phyloP scores from a whole-genome alignment of 2,113 vertebrate genomes.

The Pterocles gutturalis region DNA sequence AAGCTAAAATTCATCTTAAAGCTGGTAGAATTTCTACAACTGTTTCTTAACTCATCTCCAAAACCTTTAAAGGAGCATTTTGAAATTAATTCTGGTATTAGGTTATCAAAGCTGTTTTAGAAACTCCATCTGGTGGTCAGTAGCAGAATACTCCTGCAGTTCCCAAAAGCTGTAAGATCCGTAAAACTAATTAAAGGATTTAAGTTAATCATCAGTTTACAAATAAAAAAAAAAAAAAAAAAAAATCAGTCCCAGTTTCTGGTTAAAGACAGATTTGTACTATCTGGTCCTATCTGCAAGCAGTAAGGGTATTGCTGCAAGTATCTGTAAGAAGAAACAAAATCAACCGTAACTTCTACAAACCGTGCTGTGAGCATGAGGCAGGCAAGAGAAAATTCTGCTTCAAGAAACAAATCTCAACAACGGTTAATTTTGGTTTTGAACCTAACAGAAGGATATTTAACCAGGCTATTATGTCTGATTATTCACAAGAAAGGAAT shows the following conservation, averaged over 20 bases:
- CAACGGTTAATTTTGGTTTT: not conserved
- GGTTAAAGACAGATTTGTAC: not conserved
- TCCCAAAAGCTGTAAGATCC: not conserved
- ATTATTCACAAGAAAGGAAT: not conserved
- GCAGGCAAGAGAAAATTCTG: not conserved
- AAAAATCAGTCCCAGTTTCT: not conserved
- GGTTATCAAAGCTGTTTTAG: not conserved
- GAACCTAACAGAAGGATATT: not conserved
- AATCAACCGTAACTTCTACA: not conserved
- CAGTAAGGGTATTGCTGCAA: not conserved
- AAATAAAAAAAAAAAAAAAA: fast-evolving
- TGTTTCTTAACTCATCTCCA: not conserved
- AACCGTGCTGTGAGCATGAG: not conserved
- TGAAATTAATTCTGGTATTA: not conserved
- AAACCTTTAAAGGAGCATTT: not conserved
- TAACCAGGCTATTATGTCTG: not conserved
- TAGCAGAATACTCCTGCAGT: not conserved
- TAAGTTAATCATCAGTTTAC: not conserved
- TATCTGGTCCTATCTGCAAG: not conserved
- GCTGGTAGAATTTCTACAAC: not conserved
- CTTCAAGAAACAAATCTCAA: not conserved
- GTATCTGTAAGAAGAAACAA: not conserved
- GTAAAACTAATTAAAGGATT: not conserved
- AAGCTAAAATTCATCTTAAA: not conserved
- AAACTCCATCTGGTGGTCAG: slow-evolving; percentile 65